Evolutionary conservation across 2,113 vertebrate species (phyloP).

Genomic region (Melanocharis versteri): DNA sequence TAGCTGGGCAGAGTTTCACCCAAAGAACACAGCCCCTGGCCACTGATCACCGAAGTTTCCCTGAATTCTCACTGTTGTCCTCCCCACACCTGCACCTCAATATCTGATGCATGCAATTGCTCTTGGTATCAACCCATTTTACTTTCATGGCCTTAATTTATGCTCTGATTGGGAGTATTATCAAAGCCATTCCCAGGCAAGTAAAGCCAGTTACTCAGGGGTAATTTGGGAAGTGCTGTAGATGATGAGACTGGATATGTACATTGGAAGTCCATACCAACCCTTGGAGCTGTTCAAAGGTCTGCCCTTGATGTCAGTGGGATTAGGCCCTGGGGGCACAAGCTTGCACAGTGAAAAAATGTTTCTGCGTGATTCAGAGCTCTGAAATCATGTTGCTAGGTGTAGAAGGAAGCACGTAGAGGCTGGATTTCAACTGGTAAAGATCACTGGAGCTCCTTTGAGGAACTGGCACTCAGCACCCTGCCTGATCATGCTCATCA

Average conservation of each 20-base stretch:
- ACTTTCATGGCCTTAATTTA: background rate
- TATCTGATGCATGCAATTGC: accelerated
- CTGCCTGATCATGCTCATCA: background rate
- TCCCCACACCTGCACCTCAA: background rate
- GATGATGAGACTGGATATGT: background rate
- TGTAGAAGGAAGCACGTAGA: background rate
- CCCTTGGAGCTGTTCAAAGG: background rate
- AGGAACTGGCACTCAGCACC: constrained; percentile 53
- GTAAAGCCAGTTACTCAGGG: background rate
- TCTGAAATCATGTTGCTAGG: background rate
- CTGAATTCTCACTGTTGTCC: background rate
- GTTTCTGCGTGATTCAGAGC: background rate
- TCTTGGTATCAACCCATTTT: background rate
- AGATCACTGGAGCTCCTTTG: background rate
- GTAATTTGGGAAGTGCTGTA: background rate
- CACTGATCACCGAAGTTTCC: background rate
- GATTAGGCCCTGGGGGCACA: background rate
- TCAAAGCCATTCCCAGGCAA: background rate
- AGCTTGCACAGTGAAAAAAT: background rate
- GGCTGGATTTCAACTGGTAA: background rate
- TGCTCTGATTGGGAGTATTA: background rate
- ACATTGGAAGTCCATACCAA: background rate
- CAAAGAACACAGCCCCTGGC: background rate
- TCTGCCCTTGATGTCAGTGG: background rate
- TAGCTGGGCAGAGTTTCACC: background rate